Base-by-base conservation (phyloP, 2,888 invertebrate species). In the Oligia strigilis region DNA sequence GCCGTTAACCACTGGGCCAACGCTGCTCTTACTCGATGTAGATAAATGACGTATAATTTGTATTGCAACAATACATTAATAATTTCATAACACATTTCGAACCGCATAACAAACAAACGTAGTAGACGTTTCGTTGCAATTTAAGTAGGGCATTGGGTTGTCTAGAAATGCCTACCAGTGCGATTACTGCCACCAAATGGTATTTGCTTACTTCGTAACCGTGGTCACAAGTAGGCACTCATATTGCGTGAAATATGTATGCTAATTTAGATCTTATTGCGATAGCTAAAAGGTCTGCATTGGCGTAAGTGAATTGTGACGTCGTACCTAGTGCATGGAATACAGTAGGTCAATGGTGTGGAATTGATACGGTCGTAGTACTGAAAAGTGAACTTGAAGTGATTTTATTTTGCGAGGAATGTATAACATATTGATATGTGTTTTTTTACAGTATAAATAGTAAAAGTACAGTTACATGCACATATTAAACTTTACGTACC, bases 181-280 rank as follows among this genome's bases (percentile, higher is more conserved):
- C 88, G 86, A 91, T 91, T 89, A 88, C 88, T 87, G 87, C 80
- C 85, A 89, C 89, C 88, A 88, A 88, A 88, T 89, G 87, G 83
- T 92, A 90, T 94, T 94, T 93, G 92, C 90, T 88, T 87, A 92
- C 92, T 93, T 88, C 91, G 94, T 92, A 95, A 94, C 91, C 85
- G 81, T 82, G 77, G 87, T 86, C 86, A 78, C 86, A 84, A 86
- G 72, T 80, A 79, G 70, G 77, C 88, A 85, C 85, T 83, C 65
- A 79, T 58, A 72, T 77, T 89, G 85, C 84, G 77, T 67, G 82
- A 79, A 77, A 81, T 82, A 46, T 72, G 29, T 78, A 82, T 84
- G 78, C 83, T 78, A 89, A 87, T 88, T 78, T 87, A 46, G 82
- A 83, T 83, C 85, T 84, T 90, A 81, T 84, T 74, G 29, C 79